A percentile compares a stretch with the other conserved stretches of the same genome.
These are phyloP conservation scores for Synergus umbraculus DNA, from an alignment of 2,888 invertebrate genomes.

Conservation along the genomic window DNA sequence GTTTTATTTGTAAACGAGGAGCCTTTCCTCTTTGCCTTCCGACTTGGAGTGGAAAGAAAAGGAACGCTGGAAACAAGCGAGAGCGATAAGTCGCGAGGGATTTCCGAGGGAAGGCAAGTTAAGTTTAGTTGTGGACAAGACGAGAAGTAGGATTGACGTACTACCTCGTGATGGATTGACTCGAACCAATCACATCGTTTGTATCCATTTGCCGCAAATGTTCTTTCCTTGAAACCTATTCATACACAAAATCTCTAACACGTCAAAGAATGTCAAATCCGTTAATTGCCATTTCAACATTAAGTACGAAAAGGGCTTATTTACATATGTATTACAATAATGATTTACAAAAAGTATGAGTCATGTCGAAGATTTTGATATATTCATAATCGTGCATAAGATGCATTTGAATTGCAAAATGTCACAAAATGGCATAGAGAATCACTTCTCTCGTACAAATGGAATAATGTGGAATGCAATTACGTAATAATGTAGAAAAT, in stretches of 20 bases:
- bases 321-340: too few species aligned
- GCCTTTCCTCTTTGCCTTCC: conserved; percentile 40
- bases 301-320: neutral
- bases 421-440: neutral
- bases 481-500: neutral
- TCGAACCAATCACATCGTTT: conserved; percentile 71
- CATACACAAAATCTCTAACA: conserved; percentile 4
- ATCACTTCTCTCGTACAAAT: neutral
- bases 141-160: conserved; percentile 45
- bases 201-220: conserved; percentile 72
- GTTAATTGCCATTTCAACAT: neutral
- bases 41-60: conserved; percentile 41
- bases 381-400: neutral
- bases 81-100: conserved; percentile 40
- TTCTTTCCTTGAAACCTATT: conserved; percentile 60
- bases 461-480: neutral
- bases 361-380: too few species aligned
- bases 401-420: neutral
- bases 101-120: conserved; percentile 50
- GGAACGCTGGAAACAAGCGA: neutral
- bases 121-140: conserved; percentile 54
- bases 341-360: too few species aligned
- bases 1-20: conserved; percentile 59
- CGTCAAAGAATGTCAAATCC: neutral
- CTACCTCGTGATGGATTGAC: conserved; percentile 66